A percentile compares a stretch with the other conserved stretches of the same genome.
Evolutionary conservation across 2,888 invertebrate genomes (phyloP).

Genomic region (Pammene aurita): DNA sequence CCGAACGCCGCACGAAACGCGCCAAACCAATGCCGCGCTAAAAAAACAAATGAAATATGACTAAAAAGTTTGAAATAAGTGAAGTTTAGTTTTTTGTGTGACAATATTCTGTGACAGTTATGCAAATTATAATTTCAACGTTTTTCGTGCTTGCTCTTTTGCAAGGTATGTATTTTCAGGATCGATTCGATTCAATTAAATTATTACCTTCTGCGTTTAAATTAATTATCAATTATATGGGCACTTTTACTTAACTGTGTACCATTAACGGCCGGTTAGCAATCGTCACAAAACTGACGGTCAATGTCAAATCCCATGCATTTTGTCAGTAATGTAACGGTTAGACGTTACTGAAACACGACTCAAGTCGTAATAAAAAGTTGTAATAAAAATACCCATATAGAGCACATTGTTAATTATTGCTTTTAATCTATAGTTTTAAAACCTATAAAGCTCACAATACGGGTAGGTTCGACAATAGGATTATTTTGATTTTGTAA

Average conservation of each 20-base stretch:
- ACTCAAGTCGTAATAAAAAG: no score
- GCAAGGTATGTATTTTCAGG: conserved; percentile 63
- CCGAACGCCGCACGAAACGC: conserved; percentile 48
- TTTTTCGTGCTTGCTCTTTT: conserved; percentile 61
- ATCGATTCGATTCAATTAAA: conserved; percentile 9
- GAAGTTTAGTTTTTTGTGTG: conserved; percentile 15
- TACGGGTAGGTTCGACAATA: not conserved
- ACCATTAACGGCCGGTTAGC: no score
- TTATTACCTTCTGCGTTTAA: not conserved
- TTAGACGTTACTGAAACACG: no score
- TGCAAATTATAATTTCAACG: conserved; percentile 51
- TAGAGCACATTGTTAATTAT: no score
- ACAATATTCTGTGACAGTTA: conserved; percentile 45
- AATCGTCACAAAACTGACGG: no score
- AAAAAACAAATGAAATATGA: conserved; percentile 21
- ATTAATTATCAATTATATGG: not conserved
- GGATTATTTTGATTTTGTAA: no score
- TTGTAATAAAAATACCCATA: no score
- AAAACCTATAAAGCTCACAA: not conserved
- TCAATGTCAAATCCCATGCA: no score
- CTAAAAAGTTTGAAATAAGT: conserved; percentile 34
- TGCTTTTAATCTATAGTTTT: not conserved
- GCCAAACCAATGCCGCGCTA: conserved; percentile 27
- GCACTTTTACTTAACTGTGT: not conserved
- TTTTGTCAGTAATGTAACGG: no score